Evolutionary conservation across 2,888 invertebrate species (phyloP).

Genomic region (Timema cristinae): DNA sequence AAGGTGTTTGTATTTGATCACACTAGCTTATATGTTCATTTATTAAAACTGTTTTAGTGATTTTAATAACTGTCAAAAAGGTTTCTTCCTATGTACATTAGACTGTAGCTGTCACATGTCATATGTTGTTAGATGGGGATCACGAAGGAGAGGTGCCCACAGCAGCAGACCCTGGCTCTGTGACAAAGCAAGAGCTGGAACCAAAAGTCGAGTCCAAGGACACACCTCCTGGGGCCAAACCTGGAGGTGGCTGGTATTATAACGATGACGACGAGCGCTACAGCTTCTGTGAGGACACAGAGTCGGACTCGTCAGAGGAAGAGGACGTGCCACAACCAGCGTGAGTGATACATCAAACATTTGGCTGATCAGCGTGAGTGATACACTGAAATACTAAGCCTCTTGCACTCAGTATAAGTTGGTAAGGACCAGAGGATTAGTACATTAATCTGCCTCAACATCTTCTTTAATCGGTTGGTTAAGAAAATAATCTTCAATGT

Average conservation of each 20-base stretch:
- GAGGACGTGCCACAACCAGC: slow-evolving; percentile 3
- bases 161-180: neutral
- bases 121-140: slow-evolving; percentile 23
- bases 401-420: no score
- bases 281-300: slow-evolving; percentile 36
- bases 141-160: slow-evolving; percentile 22
- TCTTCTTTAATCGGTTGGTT: no score
- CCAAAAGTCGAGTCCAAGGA: neutral
- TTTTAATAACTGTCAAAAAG: no score
- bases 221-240: slow-evolving; percentile 15
- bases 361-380: no score
- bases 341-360: no score
- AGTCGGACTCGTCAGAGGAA: slow-evolving; percentile 25
- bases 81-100: no score
- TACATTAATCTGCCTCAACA: no score
- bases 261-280: slow-evolving; percentile 38
- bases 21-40: no score
- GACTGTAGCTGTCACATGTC: neutral
- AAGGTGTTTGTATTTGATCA: no score
- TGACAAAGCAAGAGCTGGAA: slow-evolving; percentile 5
- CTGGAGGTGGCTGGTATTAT: slow-evolving; percentile 34
- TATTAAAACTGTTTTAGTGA: neutral
- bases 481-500: no score
- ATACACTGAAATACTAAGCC: no score
- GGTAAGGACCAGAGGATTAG: no score